Evolutionary conservation across 2,888 invertebrate genomes (phyloP), one percentile per base, ranked within the genome.

Genomic region (Volucella bombylans): DNA sequence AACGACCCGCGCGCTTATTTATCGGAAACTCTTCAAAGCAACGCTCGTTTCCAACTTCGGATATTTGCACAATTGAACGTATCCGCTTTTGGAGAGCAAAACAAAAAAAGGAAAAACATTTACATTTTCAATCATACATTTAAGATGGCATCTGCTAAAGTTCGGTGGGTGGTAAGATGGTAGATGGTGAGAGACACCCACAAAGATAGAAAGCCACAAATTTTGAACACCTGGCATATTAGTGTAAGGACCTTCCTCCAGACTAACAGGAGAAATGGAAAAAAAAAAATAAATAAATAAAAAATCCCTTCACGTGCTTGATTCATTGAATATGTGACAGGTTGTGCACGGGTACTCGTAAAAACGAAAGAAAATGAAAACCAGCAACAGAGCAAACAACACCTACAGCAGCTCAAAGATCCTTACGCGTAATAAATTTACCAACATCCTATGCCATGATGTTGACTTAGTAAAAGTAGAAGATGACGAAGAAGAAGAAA

Each of bases 61-160:
- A 65, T 79, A 55, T 64, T 79, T 68, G 59, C 79, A 64, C 79
- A 65, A 82, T 82, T 82, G 79, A 78, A 64, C 68, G 55, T 57
- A 62, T 73, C 49, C 67, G 52, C 45, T 61, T 77, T 69, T 55
- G 38, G 39, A 45, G 11, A 31, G 6, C 31, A 6, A 31, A 31
- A 31, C 23, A 6, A 31, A 31, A 31, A 31, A 4, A 6, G 4
- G 4, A 31, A 38, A 47, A 38, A 73, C 74, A 83, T 80, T 80
- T 80, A 65, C 80, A 83, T 83, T 80, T 83, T 83, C 83, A 83
- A 83, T 83, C 83, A 80, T 67, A 80, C 80, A 80, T 76, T 83
- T 64, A 80, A 80, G 80, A 80, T 71, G 59, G 71, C 65, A 79
- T 80, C 71, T 61, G 61, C 61, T 23, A 15, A 65, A 71, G 62